These are phyloP conservation scores for Forbesichthys papilliferus DNA, from an alignment of 2,113 vertebrate species.

Conservation along the genomic window DNA sequence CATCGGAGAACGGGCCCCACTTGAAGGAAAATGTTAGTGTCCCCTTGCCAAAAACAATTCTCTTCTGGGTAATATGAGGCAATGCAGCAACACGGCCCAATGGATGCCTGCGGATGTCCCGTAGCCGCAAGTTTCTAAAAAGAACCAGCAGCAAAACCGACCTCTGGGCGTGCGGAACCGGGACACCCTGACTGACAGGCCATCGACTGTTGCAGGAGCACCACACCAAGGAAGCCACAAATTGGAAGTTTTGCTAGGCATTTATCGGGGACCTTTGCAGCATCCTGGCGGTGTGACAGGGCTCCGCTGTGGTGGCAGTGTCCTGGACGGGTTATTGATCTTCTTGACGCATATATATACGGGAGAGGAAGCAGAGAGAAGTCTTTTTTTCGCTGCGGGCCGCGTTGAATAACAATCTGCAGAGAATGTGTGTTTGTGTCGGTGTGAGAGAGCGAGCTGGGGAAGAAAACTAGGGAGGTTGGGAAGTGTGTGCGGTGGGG, in stretches of 20 bases:
- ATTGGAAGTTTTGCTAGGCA: conserved; percentile 79
- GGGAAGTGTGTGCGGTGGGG: conserved; percentile 10
- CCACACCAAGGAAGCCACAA: conserved; percentile 79
- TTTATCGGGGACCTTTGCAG: conserved; percentile 78
- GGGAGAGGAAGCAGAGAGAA: conserved; percentile 46
- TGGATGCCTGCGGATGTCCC: conserved; percentile 79
- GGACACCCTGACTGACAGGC: conserved; percentile 72
- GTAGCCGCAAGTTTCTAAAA: conserved; percentile 82
- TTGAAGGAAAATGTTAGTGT: conserved; percentile 77
- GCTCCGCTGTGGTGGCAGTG: conserved; percentile 66
- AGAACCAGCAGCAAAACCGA: conserved; percentile 78
- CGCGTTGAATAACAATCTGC: conserved; percentile 60
- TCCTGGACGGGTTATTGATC: conserved; percentile 58
- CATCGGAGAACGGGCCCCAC: conserved; percentile 52
- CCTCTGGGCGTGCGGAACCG: conserved; percentile 76
- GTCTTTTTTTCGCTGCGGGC: conserved; percentile 31
- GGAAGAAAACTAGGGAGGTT: conserved; percentile 4
- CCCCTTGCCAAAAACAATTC: conserved; percentile 80
- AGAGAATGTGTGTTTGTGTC: conserved; percentile 42
- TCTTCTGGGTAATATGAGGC: conserved; percentile 80
- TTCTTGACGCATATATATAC: conserved; percentile 63
- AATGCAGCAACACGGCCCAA: conserved; percentile 74
- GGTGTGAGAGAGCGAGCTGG: conserved; percentile 3
- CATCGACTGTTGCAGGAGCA: conserved; percentile 64
- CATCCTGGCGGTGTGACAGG: conserved; percentile 59